Evolutionary conservation across 2,888 invertebrate species (phyloP).

Genomic region (Coelinius sp.): DNA sequence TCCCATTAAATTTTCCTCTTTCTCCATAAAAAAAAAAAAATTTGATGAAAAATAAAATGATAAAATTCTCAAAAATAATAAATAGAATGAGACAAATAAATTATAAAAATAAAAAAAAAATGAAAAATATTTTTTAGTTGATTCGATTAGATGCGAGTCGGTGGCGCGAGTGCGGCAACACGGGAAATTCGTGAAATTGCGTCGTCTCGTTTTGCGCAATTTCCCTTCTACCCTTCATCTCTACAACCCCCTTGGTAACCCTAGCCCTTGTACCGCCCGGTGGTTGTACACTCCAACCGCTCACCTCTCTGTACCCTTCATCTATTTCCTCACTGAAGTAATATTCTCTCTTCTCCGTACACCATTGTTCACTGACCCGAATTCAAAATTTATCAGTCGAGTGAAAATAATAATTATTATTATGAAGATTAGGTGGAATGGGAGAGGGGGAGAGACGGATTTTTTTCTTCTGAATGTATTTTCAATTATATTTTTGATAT

Average conservation of each 20-base stretch:
- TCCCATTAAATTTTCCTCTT: no score
- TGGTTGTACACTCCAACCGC: constrained; percentile 21
- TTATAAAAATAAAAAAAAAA: background rate
- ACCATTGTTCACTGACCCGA: constrained; percentile 53
- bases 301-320: background rate
- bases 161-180: constrained; percentile 31
- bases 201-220: constrained; percentile 42
- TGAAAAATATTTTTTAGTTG: constrained; percentile 16
- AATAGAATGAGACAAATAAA: no score
- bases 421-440: constrained; percentile 4
- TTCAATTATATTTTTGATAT: no score
- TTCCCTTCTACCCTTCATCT: constrained; percentile 5
- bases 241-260: constrained; percentile 24
- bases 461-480: background rate
- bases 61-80: background rate
- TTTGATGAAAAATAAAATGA: no score
- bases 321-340: constrained; percentile 20
- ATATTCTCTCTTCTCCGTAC: constrained; percentile 40
- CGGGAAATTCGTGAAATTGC: constrained; percentile 48
- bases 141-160: constrained; percentile 34
- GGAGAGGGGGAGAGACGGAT: background rate
- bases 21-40: no score
- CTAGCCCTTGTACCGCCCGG: constrained; percentile 23
- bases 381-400: constrained; percentile 50
- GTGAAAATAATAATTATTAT: constrained; percentile 40